A percentile compares a stretch with the other conserved stretches of the same genome.
Conservation (phyloP, 2,113 vertebrate species). For the Scortum barcoo region DNA sequence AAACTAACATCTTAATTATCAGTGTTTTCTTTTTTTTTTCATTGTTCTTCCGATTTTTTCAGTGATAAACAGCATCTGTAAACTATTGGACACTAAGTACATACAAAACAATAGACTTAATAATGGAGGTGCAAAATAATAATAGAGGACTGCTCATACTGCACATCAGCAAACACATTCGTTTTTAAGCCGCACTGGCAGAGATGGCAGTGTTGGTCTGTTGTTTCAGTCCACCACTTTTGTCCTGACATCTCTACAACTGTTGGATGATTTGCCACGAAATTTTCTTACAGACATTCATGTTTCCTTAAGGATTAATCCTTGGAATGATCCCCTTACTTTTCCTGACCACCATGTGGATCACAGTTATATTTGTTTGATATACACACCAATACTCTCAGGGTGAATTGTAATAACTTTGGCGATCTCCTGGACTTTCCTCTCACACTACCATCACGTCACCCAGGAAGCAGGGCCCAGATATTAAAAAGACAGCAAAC, state of each 20-base stretch:
- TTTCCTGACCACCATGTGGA: neutral
- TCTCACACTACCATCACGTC: no score
- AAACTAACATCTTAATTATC: conserved; percentile 41
- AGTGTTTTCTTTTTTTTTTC: neutral
- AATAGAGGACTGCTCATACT: neutral
- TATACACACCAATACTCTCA: neutral
- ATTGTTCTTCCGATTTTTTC: conserved; percentile 23
- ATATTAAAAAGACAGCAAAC: neutral
- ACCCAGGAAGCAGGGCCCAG: neutral
- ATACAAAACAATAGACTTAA: neutral
- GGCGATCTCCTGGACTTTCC: neutral
- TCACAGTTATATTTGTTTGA: no score
- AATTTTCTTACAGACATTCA: neutral
- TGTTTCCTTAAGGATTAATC: neutral
- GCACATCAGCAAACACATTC: neutral
- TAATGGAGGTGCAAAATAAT: neutral
- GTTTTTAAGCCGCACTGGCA: neutral
- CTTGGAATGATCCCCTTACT: neutral
- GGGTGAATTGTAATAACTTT: neutral
- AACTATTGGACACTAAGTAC: conserved; percentile 2
- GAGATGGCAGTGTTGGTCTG: no score
- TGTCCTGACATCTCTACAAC: neutral
- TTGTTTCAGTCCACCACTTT: neutral
- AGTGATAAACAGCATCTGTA: conserved; percentile 22
- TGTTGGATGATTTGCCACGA: neutral